Base-by-base conservation (phyloP, 2,888 invertebrate species). In the Tenthredo amoena region DNA sequence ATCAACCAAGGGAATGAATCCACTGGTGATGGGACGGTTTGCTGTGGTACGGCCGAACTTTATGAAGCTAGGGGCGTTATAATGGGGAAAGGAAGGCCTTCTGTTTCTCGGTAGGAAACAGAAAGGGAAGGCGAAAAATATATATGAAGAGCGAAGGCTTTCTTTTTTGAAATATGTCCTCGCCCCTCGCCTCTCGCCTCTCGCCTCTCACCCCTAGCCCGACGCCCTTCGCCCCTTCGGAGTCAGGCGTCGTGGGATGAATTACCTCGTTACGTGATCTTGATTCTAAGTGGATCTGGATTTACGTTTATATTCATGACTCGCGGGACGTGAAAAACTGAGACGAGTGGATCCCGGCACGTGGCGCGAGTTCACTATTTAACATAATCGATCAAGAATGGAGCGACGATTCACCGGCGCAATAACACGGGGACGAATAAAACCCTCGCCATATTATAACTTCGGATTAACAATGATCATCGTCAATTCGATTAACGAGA, bases 1-100 rank as follows among this genome's bases (percentile, higher is more conserved):
- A 92, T 87, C 90, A 90, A 77, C 88, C 90, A 65, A 91, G 92
- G 83, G 92, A 92, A 91, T 91, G 88, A 89, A 81, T 81, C 81
- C 81, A 62, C 26, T 62, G 9, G 5, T 81, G 81, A 81, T 40
- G 62, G 9, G 31, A 68, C 68, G 68, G 68, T 68, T 21, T 34
- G 68, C 68, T 68, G 68, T n/a, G 26, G 81, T 74, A 26, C 62
- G 40, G 62, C 50, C 18, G 58, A 58, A 81, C 40, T 40, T 58
- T 74, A 43, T n/a, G 43, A 43, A 43, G 72, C n/a, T 74, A 43
- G 31, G 68, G 68, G 68, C 15, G 68, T 68, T 34, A 34, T 34
- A 26, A 68, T 12, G 68, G 31, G 68, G 68, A 10, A 68, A 26
- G 10, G 12, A 62, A 62, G 34, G 34, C 68, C 43, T 74, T 43